Base-by-base conservation (phyloP, 35 echinoderm and acorn worm species). In the Apostichopus californicus region DNA sequence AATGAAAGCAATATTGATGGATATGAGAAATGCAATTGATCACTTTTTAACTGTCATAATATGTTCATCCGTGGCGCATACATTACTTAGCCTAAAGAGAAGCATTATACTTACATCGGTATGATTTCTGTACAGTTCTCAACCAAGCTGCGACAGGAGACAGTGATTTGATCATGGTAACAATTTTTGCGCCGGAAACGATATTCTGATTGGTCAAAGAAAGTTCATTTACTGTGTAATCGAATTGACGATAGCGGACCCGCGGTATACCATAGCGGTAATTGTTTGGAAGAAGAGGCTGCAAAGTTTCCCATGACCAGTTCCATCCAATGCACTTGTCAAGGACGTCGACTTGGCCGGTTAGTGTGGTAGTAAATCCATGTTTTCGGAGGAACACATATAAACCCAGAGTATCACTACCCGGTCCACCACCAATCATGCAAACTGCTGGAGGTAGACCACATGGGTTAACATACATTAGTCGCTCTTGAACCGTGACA, bases 371-470 rank as follows among this genome's bases (percentile, higher is more conserved):
- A 4, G 1, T 15, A 22, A 7, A 53, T 12, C 86, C 86, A n/a
- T 88, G 63, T 34, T 25, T 34, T 12, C 26, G 55, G 55, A 88
- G 63, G n/a, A 88, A 65, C 0, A 88, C 8, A n/a, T 5, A 17
- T 3, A 88, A 5, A 9, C 86, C 86, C 15, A 88, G 25, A 6
- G 72, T 22, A 26, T 88, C 86, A 68, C 58, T 88, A 5, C 86
- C 57, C 18, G 86, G 86, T 68, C 86, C 86, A 53, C 86, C 86
- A 9, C 86, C 86, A 11, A 88, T 88, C 58, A 72, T 72, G 34
- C 86, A 88, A 5, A 88, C 22, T 11, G n/a, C n/a, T 11, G 1
- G 58, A 6, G 24, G 57, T 88, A 2, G 18, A 26, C 65, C 86
- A 24, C 1, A 3, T 8, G 58, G 58, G 3, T 52, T 14, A 9